These are phyloP conservation scores for Hippasteria phrygiana DNA, from an alignment of 53 echinoderm and acorn worm species.

Conservation along the genomic window DNA sequence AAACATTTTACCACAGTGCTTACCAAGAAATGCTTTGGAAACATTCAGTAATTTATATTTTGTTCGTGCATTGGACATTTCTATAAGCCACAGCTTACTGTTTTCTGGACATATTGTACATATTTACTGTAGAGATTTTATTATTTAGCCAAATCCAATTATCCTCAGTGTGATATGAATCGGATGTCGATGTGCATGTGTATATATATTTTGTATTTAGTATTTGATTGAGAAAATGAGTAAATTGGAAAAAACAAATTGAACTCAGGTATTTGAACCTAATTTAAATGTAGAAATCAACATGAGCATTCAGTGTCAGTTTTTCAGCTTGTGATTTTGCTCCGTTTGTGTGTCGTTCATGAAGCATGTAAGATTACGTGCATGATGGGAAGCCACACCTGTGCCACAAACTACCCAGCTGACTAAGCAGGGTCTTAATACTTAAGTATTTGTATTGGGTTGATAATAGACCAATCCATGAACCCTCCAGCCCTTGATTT, in stretches of 20 bases:
- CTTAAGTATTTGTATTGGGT: no score
- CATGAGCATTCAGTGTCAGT: not conserved
- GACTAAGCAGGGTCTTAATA: no score
- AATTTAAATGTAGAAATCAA: not conserved
- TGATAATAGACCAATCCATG: no score
- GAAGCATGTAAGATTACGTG: not conserved
- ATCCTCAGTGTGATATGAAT: not conserved
- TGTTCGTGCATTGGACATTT: not conserved
- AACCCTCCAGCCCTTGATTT: no score
- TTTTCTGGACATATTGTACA: conserved; percentile 49
- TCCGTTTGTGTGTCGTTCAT: not conserved
- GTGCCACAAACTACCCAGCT: no score
- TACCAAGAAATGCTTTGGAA: no score
- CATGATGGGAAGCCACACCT: no score
- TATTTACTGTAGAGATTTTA: conserved; percentile 54
- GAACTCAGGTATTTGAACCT: conserved; percentile 39
- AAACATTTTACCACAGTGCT: no score
- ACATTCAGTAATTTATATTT: not conserved
- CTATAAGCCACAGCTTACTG: not conserved
- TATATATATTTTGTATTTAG: conserved; percentile 64
- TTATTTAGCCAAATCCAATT: conserved; percentile 11
- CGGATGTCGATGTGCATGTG: not conserved
- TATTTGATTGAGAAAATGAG: conserved; percentile 33
- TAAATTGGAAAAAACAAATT: not conserved
- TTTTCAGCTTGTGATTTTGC: not conserved